A percentile compares a stretch with the other conserved stretches of the same genome.
Evolutionary conservation across 2,888 invertebrate species (phyloP).

Genomic region (Camptogramma bilineatum): DNA sequence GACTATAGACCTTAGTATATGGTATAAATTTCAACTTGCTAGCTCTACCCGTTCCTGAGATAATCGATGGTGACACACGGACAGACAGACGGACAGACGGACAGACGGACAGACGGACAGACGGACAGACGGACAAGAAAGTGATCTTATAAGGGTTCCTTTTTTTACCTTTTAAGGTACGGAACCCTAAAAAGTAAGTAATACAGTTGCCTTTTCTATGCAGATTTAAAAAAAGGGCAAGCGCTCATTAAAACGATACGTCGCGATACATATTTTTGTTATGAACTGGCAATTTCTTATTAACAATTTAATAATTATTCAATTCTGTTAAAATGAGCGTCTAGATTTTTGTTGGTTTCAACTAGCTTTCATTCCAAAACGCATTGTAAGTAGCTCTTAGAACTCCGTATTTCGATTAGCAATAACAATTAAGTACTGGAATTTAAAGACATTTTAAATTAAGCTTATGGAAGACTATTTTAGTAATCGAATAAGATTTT

Average conservation of each 20-base stretch:
- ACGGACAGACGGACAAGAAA: too few species aligned
- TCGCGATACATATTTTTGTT: neutral
- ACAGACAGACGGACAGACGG: too few species aligned
- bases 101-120: too few species aligned
- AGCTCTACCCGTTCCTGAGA: too few species aligned
- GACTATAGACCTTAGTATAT: too few species aligned
- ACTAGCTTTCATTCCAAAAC: slow-evolving; percentile 7
- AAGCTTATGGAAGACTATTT: slow-evolving; percentile 31
- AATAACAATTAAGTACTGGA: slow-evolving; percentile 35
- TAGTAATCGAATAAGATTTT: slow-evolving; percentile 30
- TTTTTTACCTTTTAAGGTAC: too few species aligned
- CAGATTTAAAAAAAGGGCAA: neutral
- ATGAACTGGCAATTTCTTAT: neutral
- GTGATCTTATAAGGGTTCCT: too few species aligned
- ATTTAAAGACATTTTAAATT: slow-evolving; percentile 30
- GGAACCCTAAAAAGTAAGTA: too few species aligned
- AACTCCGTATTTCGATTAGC: slow-evolving; percentile 27
- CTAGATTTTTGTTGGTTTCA: neutral
- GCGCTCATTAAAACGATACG: neutral
- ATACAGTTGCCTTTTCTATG: neutral
- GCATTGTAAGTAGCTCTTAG: slow-evolving; percentile 21
- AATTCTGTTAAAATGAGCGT: neutral
- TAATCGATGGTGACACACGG: too few species aligned
- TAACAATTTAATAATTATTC: too few species aligned
- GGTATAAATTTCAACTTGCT: too few species aligned